Conservation (phyloP, 2,797 vertebrate species). For the Darevskia nairensis region DNA sequence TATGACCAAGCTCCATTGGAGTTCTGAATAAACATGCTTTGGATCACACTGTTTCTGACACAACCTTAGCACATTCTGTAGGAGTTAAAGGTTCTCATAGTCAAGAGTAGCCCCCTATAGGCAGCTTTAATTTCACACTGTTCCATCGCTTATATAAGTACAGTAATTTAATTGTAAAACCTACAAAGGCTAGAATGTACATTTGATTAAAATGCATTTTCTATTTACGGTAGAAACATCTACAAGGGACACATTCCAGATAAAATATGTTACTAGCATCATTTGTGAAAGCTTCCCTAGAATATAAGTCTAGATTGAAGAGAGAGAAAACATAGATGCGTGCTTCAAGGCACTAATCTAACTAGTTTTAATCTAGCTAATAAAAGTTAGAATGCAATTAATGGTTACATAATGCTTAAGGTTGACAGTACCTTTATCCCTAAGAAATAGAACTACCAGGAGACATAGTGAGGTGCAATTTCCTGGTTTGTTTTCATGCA, state of each 20-base stretch:
- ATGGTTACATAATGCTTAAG: background rate
- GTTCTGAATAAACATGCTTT: background rate
- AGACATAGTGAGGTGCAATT: background rate
- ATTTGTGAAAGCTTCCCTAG: background rate
- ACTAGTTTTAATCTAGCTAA: constrained; percentile 6
- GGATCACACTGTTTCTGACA: background rate
- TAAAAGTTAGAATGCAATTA: background rate
- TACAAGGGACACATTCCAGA: background rate
- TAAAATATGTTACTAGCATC: background rate
- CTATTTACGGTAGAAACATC: background rate
- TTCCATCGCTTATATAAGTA: background rate
- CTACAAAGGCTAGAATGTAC: background rate
- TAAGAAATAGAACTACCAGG: background rate
- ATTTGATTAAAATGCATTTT: background rate
- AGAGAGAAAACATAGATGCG: background rate
- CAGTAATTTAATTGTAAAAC: background rate
- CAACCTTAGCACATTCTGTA: background rate
- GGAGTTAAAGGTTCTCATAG: background rate
- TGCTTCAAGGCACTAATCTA: background rate
- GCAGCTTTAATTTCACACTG: background rate
- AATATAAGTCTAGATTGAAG: background rate
- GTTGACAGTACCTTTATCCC: background rate
- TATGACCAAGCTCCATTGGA: background rate
- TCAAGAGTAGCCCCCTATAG: background rate
- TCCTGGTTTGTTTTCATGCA: background rate